These are phyloP conservation scores for Uromys caudimaculatus DNA, from an alignment of 2,797 vertebrate genomes.

Conservation along the genomic window DNA sequence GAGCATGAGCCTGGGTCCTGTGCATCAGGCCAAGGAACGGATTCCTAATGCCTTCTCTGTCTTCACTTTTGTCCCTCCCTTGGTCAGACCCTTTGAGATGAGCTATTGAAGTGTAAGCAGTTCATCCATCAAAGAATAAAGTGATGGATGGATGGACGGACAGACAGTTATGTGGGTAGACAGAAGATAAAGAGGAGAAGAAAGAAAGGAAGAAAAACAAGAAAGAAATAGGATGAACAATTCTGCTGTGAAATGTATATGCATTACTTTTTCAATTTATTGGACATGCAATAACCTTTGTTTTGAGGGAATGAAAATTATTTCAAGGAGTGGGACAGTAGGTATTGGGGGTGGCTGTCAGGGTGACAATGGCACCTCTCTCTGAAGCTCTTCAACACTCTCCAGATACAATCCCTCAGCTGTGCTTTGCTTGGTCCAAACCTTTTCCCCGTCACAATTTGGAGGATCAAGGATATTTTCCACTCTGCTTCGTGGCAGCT, in stretches of 20 bases:
- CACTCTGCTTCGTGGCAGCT: slow-evolving; percentile 6
- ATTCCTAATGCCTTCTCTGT: not conserved
- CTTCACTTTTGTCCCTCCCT: not conserved
- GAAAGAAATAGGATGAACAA: not conserved
- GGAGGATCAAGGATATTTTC: slow-evolving; percentile 52
- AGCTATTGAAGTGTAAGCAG: not conserved
- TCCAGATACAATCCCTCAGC: not conserved
- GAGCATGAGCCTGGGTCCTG: not conserved
- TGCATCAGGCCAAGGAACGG: not conserved
- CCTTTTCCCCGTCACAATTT: not conserved
- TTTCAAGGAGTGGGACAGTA: not conserved
- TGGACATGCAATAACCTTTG: not conserved
- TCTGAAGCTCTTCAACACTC: not conserved
- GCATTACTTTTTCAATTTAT: not conserved
- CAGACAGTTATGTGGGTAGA: not conserved
- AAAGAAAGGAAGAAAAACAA: not conserved
- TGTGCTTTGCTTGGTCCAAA: slow-evolving; percentile 41
- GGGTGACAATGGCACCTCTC: not conserved
- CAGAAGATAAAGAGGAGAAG: not conserved
- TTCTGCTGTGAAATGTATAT: not conserved
- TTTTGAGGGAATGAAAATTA: not conserved
- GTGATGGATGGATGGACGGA: not conserved
- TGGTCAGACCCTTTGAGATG: not conserved
- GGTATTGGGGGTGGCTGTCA: not conserved
- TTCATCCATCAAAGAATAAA: not conserved